A percentile compares a stretch with the other conserved stretches of the same genome.
Evolutionary conservation across 2,797 vertebrate genomes (phyloP).

Genomic region (Lophotriccus pileatus): DNA sequence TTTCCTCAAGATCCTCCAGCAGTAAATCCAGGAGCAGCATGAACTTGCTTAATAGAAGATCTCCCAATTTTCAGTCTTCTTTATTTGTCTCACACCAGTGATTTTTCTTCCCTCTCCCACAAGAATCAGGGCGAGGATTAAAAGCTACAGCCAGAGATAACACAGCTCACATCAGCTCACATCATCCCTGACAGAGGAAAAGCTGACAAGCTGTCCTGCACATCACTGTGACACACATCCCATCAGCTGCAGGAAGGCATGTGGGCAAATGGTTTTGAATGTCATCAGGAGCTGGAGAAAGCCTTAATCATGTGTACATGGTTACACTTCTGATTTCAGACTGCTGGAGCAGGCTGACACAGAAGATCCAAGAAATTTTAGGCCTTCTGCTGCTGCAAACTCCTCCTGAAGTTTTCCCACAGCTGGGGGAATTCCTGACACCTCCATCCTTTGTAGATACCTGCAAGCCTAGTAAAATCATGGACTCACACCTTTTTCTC

Average conservation of each 20-base stretch:
- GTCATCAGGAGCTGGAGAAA: neutral
- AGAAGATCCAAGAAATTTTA: neutral
- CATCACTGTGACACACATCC: neutral
- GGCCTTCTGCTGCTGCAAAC: neutral
- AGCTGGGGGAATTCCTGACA: neutral
- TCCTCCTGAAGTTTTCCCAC: neutral
- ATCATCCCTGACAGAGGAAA: neutral
- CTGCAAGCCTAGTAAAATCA: neutral
- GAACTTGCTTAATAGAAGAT: neutral
- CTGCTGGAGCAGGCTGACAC: neutral
- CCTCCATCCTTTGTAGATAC: neutral
- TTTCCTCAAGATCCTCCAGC: neutral
- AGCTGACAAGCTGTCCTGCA: neutral
- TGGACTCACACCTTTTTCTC: neutral
- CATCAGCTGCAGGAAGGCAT: fast-evolving
- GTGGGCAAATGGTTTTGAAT: neutral
- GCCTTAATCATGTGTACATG: fast-evolving
- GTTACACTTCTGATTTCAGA: neutral
- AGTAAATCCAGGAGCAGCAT: neutral
- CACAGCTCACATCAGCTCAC: neutral
- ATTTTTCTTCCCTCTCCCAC: neutral
- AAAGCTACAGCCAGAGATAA: neutral
- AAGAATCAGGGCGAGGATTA: neutral
- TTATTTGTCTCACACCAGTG: neutral
- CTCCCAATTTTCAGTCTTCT: neutral